Evolutionary conservation across 1,140 invertebrate species (phyloP).

Genomic region (Sminthurides bifidus): DNA sequence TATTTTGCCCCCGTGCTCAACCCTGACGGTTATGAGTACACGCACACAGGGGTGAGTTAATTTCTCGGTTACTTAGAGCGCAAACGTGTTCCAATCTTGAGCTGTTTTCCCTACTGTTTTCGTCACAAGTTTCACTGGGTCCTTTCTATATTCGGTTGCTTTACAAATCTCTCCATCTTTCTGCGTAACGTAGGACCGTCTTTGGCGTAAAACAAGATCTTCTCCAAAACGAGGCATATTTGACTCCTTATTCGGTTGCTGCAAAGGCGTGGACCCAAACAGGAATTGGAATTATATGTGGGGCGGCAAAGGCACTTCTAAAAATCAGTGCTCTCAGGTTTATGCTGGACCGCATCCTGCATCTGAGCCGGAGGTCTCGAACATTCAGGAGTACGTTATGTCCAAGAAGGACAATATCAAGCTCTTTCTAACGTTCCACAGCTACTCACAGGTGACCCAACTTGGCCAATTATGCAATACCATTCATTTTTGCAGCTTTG

Average conservation of each 20-base stretch:
- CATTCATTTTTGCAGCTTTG: too few species aligned
- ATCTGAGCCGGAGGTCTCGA: slow-evolving; percentile 80
- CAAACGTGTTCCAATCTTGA: too few species aligned
- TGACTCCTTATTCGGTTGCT: slow-evolving; percentile 36
- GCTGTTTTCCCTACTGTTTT: too few species aligned
- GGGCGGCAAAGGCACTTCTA: slow-evolving; percentile 61
- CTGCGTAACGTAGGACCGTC: slow-evolving; percentile 12
- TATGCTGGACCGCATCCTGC: slow-evolving; percentile 75
- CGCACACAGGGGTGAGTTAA: slow-evolving; percentile 5
- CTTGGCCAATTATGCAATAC: too few species aligned
- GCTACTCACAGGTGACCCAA: slow-evolving; percentile 67
- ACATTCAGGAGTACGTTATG: slow-evolving; percentile 52
- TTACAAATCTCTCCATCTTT: too few species aligned
- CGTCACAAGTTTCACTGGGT: neutral
- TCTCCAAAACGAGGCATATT: slow-evolving; percentile 21
- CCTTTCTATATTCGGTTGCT: too few species aligned
- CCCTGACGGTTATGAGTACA: slow-evolving; percentile 26
- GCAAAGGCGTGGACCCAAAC: slow-evolving; percentile 66
- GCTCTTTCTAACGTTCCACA: slow-evolving; percentile 72
- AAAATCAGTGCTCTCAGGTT: slow-evolving; percentile 76
- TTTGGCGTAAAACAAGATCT: slow-evolving; percentile 46
- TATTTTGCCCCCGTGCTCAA: slow-evolving; percentile 18
- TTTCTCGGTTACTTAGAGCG: neutral
- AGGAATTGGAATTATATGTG: slow-evolving; percentile 66
- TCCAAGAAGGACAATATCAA: slow-evolving; percentile 46